A percentile compares a stretch with the other conserved stretches of the same genome.
Conservation (phyloP, 2,888 invertebrate genomes). For the Augochlorella aurata region DNA sequence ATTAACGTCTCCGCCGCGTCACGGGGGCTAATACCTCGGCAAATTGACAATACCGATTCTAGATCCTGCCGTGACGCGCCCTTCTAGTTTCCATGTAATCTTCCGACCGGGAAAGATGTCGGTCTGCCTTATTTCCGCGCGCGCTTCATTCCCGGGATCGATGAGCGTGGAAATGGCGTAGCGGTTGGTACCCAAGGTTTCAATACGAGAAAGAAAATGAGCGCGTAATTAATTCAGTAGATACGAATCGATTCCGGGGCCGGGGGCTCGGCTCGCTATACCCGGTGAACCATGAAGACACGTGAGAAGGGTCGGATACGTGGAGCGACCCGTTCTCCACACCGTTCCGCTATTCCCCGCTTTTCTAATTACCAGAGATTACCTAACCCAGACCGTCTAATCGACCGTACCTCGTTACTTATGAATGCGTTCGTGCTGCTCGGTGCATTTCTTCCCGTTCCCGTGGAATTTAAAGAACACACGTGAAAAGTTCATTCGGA, state of each 20-base stretch:
- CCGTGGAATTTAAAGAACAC: conserved; percentile 17
- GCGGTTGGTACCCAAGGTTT: conserved; percentile 49
- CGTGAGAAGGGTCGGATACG: conserved; percentile 46
- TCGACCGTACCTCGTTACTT: conserved; percentile 60
- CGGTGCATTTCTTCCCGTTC: conserved; percentile 5
- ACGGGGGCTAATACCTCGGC: conserved; percentile 41
- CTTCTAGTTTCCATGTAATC: conserved; percentile 55
- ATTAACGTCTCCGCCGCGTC: conserved; percentile 22
- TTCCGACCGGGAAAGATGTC: conserved; percentile 58
- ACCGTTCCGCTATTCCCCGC: conserved; percentile 13
- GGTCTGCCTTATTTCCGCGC: conserved; percentile 62
- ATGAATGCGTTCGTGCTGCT: conserved; percentile 61
- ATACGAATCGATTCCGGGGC: conserved; percentile 67
- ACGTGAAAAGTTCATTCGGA: neutral
- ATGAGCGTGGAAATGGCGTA: conserved; percentile 62
- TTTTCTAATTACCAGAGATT: conserved; percentile 60
- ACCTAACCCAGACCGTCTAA: conserved; percentile 51
- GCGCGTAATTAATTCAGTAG: conserved; percentile 72
- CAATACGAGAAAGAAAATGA: conserved; percentile 68
- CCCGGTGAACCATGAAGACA: conserved; percentile 54
- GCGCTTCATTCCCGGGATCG: conserved; percentile 62
- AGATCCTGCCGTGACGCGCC: conserved; percentile 26
- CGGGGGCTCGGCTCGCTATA: conserved; percentile 41
- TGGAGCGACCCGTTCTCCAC: conserved; percentile 20
- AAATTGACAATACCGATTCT: conserved; percentile 53